Evolutionary conservation across 2,113 vertebrate genomes (phyloP), one percentile per base, ranked within the genome.

Genomic region (Telmatochromis sp.): DNA sequence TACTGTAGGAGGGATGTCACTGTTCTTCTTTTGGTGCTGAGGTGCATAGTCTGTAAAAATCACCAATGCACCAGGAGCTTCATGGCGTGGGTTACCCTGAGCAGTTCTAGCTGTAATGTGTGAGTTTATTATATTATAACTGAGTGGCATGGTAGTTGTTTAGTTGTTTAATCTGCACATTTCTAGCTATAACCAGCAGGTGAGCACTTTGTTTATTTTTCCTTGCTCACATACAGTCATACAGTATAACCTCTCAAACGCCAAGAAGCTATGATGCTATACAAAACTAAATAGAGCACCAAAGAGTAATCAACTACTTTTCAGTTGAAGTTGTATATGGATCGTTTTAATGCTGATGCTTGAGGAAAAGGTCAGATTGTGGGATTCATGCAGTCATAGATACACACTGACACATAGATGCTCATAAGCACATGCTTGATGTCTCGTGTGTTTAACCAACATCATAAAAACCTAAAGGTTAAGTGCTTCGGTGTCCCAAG

Each of bases 401-500:
- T 78, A 31, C 23, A 51, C 45, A 73, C 40, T 50, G 73, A 78
- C 15, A 51, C 45, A 78, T 50, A 78, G 45, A 50, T 31, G 45
- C 26, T 50, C 73, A 78, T 35, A 21, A 55, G 33, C 63, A 42
- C 31, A 37, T 19, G 33, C 37, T 82, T 26, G 28, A 83, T 75
- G 47, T 15, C 19, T 50, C 31, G 9, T 58, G 51, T n/a, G 42
- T 84, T 84, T 80, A 13, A 89, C 40, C 75, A 58, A 84, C 42
- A 19, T 53, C 60, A 42, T 45, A 87, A 81, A 85, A 87, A 17
- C 7, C 35, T 3, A 89, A 91, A 89, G 63, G 86, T 89, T 86
- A 89, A 71, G 21, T 58, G 15, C 58, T 73, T 79, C 45, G 53
- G 40, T 88, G 54, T 89, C 63, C 10, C 55, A 87, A 92, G 91